A percentile compares a stretch with the other conserved stretches of the same genome.
phyloP scores from a whole-genome alignment of 2,797 vertebrate species.

The Adrianichthys oophorus region DNA sequence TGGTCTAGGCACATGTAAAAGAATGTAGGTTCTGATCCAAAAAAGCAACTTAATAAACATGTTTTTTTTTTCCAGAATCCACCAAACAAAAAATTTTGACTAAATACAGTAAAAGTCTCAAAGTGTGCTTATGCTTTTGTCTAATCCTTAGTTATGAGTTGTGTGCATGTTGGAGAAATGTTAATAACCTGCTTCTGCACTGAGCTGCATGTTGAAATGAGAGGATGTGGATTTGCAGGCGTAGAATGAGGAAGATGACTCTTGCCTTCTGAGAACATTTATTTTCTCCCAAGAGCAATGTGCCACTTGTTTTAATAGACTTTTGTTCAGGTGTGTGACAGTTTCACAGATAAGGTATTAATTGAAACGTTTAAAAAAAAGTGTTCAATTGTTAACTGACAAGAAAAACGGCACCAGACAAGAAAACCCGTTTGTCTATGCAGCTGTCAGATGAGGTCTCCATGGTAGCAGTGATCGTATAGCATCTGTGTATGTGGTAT shows the following conservation, averaged over 20 bases:
- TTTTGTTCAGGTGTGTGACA: neutral
- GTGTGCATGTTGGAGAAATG: neutral
- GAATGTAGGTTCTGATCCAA: constrained; percentile 3
- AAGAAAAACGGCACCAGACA: constrained; percentile 10
- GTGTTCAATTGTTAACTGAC: constrained; percentile 4
- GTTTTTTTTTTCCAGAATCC: no score
- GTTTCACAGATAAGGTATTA: constrained; percentile 11
- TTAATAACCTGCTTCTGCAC: neutral
- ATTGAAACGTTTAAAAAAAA: constrained; percentile 2
- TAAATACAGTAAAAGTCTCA: no score
- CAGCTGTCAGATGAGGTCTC: no score
- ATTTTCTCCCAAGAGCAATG: constrained; percentile 13
- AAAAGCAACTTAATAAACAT: neutral
- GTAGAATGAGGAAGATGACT: constrained; percentile 21
- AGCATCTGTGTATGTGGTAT: no score
- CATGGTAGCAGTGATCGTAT: no score
- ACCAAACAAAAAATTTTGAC: no score
- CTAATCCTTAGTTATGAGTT: no score
- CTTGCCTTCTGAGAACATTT: constrained; percentile 52
- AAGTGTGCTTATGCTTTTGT: no score
- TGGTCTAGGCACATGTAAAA: neutral
- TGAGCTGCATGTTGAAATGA: constrained; percentile 7
- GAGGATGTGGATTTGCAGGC: constrained; percentile 24
- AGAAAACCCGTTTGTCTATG: constrained; percentile 4
- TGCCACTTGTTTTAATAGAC: constrained; percentile 11